phyloP scores from a whole-genome alignment of 2,888 invertebrate genomes.

The Tetragonisca angustula region DNA sequence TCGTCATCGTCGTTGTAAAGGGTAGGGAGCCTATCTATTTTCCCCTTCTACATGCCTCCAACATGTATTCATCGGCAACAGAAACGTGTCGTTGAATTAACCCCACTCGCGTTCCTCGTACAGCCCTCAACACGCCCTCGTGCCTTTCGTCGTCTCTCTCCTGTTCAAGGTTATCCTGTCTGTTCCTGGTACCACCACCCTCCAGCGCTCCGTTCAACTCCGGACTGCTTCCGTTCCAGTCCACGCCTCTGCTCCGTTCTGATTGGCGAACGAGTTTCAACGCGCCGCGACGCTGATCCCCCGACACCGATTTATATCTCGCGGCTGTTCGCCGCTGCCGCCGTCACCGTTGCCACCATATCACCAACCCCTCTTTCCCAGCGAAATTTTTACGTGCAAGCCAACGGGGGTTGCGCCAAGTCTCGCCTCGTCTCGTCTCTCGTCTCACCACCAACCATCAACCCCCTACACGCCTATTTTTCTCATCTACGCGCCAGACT shows the following conservation, averaged over 20 bases:
- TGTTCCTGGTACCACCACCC: slow-evolving; percentile 55
- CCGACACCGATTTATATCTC: slow-evolving; percentile 68
- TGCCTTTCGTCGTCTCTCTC: slow-evolving; percentile 41
- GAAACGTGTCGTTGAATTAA: slow-evolving; percentile 41
- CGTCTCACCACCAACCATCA: slow-evolving; percentile 2
- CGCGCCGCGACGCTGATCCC: slow-evolving; percentile 51
- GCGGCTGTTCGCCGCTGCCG: slow-evolving; percentile 40
- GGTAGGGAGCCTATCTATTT: slow-evolving; percentile 56
- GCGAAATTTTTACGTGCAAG: slow-evolving; percentile 62
- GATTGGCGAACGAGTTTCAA: slow-evolving; percentile 70
- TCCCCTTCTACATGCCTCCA: slow-evolving; percentile 29
- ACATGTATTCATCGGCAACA: not conserved
- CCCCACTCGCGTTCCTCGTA: slow-evolving; percentile 56
- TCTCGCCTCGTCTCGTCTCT: not conserved
- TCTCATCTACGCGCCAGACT: slow-evolving; percentile 61
- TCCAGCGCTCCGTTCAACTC: slow-evolving; percentile 16
- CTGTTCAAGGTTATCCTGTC: slow-evolving; percentile 49
- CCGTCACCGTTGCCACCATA: slow-evolving; percentile 57
- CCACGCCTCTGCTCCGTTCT: slow-evolving; percentile 66
- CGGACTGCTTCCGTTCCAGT: slow-evolving; percentile 38
- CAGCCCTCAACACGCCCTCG: slow-evolving; percentile 61
- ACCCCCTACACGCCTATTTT: slow-evolving; percentile 56
- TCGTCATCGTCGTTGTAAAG: not conserved
- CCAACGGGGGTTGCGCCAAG: slow-evolving; percentile 40
- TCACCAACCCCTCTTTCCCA: slow-evolving; percentile 13